Evolutionary conservation across 2,888 invertebrate species (phyloP).

Genomic region (Margaritifera margaritifera): DNA sequence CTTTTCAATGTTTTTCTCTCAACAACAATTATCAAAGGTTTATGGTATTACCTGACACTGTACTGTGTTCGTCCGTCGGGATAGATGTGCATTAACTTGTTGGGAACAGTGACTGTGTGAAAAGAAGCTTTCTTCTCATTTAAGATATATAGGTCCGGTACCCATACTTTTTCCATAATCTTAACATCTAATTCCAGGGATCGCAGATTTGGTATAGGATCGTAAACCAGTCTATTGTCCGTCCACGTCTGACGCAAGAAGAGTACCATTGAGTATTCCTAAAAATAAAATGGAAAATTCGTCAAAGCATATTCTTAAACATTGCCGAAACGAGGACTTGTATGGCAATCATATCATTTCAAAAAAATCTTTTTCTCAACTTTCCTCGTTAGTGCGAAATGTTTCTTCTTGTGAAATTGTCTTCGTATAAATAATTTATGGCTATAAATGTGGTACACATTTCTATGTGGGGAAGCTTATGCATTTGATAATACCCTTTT

Average conservation of each 20-base stretch:
- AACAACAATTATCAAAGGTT: too few relatives aligned
- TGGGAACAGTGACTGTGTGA: constrained; percentile 65
- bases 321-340: background rate
- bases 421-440: too few relatives aligned
- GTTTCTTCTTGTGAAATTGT: too few relatives aligned
- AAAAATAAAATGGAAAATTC: constrained; percentile 4
- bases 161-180: constrained; percentile 60
- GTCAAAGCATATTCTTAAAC: background rate
- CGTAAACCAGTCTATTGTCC: constrained; percentile 48
- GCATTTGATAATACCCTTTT: too few relatives aligned
- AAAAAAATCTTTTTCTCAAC: too few relatives aligned
- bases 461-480: too few relatives aligned
- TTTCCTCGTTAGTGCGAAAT: too few relatives aligned
- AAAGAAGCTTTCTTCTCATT: constrained; percentile 65
- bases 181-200: constrained; percentile 60
- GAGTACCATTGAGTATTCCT: constrained; percentile 60
- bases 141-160: constrained; percentile 64
- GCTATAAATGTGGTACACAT: too few relatives aligned
- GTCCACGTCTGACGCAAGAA: constrained; percentile 59
- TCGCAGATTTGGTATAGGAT: constrained; percentile 31
- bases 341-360: too few relatives aligned
- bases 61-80: constrained; percentile 56
- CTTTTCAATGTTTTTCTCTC: too few relatives aligned
- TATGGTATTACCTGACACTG: constrained; percentile 45
- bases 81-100: constrained; percentile 62